Evolutionary conservation across 2,888 invertebrate species (phyloP), one percentile per base, ranked within the genome.

Genomic region (Pachycephus smyrnensis): DNA sequence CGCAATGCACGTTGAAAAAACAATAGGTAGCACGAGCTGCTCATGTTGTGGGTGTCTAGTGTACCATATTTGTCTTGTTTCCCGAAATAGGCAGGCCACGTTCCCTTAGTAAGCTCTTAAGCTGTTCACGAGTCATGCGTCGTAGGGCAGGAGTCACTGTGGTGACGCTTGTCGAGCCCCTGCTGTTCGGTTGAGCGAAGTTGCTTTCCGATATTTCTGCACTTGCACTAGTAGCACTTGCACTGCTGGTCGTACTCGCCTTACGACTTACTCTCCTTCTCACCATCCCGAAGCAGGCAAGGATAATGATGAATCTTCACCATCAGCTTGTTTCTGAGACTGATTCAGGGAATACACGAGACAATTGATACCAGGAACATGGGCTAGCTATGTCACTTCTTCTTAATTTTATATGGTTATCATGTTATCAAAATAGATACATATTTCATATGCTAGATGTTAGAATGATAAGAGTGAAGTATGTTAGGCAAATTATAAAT

Each of bases 51-150:
- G 75, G 77, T 79, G 77, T 80, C 76, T 82, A 80, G 81, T 86
- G 86, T 90, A 90, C 90, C 90, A 87, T 89, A 81, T 86, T 86
- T 82, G 86, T 86, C 84, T 88, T 89, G 85, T 85, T 89, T 84
- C 88, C 87, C 84, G 85, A 84, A 82, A 87, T 82, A 82, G 86
- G 87, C 80, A 88, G 88, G 83, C 86, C 85, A 85, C 87, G 88
- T 84, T 88, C 88, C 85, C 88, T 89, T 87, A 90, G 85, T 85
- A 88, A 86, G 83, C 86, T 83, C 84, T 86, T 87, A 87, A 89
- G 87, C 83, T 88, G 87, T 86, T 88, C 88, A 81, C 86, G 86
- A 79, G 87, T 85, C 86, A 88, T 87, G 83, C 85, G 86, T 84
- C 86, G 87, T 83, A 88, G 85, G 78, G 83, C 83, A 81, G 89